Conservation (phyloP, 2,113 vertebrate genomes). For the Nesogale talazaci region DNA sequence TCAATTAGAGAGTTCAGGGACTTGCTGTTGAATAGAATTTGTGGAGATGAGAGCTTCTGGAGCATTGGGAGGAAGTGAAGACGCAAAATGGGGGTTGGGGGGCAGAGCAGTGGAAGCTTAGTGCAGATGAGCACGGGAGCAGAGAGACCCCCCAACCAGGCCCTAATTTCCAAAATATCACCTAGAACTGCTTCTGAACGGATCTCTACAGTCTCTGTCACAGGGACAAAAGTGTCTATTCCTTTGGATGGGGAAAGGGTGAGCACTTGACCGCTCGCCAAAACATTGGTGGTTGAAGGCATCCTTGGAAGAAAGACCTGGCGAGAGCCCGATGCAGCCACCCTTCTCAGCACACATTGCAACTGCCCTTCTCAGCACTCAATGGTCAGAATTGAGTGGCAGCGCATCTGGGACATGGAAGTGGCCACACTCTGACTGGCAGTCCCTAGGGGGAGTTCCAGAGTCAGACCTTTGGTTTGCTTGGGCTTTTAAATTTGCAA, state of each 20-base stretch:
- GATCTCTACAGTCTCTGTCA: neutral
- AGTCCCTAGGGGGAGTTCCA: neutral
- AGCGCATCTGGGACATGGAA: neutral
- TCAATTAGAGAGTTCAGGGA: slow-evolving; percentile 90
- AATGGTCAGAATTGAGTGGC: neutral
- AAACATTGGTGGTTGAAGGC: neutral
- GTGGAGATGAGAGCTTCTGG: slow-evolving; percentile 85
- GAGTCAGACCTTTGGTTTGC: neutral
- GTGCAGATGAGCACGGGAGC: slow-evolving; percentile 19
- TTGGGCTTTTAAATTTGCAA: neutral
- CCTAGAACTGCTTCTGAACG: neutral
- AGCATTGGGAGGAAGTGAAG: slow-evolving; percentile 71
- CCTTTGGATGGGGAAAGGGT: neutral
- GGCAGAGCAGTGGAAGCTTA: neutral
- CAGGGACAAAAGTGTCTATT: neutral
- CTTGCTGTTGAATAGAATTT: slow-evolving; percentile 84
- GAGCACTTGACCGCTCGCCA: neutral
- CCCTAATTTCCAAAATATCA: neutral
- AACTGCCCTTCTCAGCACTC: neutral
- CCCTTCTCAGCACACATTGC: neutral
- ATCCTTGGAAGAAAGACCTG: neutral
- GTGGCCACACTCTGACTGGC: neutral
- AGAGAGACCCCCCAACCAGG: accelerated
- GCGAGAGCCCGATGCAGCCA: neutral
- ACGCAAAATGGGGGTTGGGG: slow-evolving; percentile 20